These are phyloP conservation scores for Lapara coniferarum DNA, from an alignment of 2,888 invertebrate species.

Conservation along the genomic window DNA sequence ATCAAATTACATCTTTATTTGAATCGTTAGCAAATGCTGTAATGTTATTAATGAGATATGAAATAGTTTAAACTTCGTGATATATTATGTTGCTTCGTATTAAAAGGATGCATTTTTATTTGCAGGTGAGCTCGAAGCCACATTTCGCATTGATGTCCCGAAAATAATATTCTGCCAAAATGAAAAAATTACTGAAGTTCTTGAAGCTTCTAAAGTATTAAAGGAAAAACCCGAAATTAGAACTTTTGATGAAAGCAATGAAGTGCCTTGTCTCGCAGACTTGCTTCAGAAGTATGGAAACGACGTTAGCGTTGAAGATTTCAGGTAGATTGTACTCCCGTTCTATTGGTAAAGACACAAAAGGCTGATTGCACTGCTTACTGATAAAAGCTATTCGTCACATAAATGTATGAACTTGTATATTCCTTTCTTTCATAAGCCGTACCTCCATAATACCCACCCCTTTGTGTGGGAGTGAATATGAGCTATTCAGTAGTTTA, in stretches of 20 bases:
- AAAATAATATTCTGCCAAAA: constrained; percentile 59
- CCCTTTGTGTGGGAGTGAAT: too few relatives aligned
- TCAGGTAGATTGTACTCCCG: constrained; percentile 39
- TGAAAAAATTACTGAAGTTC: constrained; percentile 46
- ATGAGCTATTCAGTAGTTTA: too few relatives aligned
- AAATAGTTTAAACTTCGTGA: neutral
- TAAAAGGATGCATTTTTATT: constrained; percentile 34
- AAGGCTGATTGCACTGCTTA: too few relatives aligned
- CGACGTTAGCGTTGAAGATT: constrained; percentile 41
- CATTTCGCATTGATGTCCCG: constrained; percentile 45
- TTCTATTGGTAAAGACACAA: neutral
- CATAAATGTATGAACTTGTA: too few relatives aligned
- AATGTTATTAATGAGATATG: neutral
- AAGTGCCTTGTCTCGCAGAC: constrained; percentile 41
- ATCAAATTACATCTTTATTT: too few relatives aligned
- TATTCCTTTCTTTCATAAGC: too few relatives aligned
- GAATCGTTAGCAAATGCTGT: too few relatives aligned
- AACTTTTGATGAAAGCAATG: constrained; percentile 50
- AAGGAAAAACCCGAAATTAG: constrained; percentile 45
- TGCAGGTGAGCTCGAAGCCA: constrained; percentile 45
- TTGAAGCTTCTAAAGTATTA: constrained; percentile 41
- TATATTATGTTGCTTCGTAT: constrained; percentile 36
- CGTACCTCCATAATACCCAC: too few relatives aligned
- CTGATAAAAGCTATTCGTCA: too few relatives aligned
- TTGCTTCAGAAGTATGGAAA: constrained; percentile 45